phyloP scores from a whole-genome alignment of 2,797 vertebrate species.

The Octomys mimax region DNA sequence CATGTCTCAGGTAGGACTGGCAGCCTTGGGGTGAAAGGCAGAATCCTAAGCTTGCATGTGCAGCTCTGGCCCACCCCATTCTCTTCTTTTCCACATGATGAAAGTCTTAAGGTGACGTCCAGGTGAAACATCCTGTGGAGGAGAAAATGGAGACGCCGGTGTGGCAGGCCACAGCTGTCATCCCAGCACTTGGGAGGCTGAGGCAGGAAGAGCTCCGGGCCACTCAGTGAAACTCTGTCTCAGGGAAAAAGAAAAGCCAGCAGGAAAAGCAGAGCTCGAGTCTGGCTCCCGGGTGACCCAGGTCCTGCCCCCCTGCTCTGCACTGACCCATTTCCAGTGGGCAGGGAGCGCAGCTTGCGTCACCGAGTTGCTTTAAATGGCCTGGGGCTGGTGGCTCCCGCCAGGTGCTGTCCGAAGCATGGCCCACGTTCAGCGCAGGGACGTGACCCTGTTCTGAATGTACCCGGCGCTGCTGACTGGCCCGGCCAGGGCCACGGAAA shows the following conservation, averaged over 20 bases:
- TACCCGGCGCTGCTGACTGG: conserved; percentile 80
- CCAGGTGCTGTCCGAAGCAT: conserved; percentile 38
- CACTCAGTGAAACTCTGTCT: background rate
- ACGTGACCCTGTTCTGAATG: conserved; percentile 83
- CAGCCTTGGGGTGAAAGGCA: fast-evolving
- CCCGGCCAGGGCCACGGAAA: background rate
- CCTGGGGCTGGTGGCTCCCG: background rate
- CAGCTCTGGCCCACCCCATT: background rate
- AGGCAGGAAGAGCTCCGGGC: background rate
- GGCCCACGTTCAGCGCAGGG: conserved; percentile 60
- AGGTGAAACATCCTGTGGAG: background rate
- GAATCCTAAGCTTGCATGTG: background rate
- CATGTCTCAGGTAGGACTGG: background rate
- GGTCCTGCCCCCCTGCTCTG: background rate
- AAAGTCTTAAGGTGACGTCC: background rate
- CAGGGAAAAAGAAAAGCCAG: background rate
- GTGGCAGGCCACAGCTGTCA: background rate
- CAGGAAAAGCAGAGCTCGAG: background rate
- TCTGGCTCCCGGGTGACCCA: background rate
- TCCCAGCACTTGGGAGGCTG: background rate
- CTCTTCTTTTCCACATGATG: background rate
- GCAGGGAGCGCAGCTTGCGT: conserved; percentile 67
- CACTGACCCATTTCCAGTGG: conserved; percentile 79
- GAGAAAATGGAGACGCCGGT: background rate
- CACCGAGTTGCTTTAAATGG: conserved; percentile 75